A percentile compares a stretch with the other conserved stretches of the same genome.
phyloP scores from a whole-genome alignment of 2,113 vertebrate genomes.

The Sardina pilchardus region DNA sequence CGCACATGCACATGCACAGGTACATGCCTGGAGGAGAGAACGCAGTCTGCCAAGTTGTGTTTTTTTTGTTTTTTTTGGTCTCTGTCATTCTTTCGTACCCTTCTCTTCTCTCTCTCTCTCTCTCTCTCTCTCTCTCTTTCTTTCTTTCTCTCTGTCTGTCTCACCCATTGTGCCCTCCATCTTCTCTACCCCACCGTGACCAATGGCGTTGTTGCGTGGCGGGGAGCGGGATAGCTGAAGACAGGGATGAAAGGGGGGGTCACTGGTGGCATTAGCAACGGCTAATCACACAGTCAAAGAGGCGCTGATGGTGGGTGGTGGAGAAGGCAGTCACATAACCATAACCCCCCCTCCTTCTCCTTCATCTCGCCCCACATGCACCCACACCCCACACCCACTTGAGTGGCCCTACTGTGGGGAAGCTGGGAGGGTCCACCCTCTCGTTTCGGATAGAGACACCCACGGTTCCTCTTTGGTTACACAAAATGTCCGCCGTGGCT shows the following conservation, averaged over 20 bases:
- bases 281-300: constrained; percentile 50
- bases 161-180: constrained; percentile 19
- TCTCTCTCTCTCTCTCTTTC: background rate
- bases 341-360: background rate
- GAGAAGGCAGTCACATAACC: constrained; percentile 11
- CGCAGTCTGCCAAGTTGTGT: background rate
- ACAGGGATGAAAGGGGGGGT: constrained; percentile 56
- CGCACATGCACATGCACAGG: constrained; percentile 7
- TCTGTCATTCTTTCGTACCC: background rate
- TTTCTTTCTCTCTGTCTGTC: constrained; percentile 24
- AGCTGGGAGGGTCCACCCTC: constrained; percentile 53
- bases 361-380: background rate
- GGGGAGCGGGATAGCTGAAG: constrained; percentile 34
- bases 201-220: constrained; percentile 45
- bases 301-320: constrained; percentile 47
- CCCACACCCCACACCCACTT: background rate
- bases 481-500: constrained; percentile 74
- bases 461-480: constrained; percentile 66
- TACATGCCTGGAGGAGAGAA: background rate
- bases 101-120: background rate
- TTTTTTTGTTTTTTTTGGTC: constrained; percentile 14
- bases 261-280: constrained; percentile 55
- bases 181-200: constrained; percentile 34
- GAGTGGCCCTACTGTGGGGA: constrained; percentile 21
- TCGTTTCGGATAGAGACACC: constrained; percentile 62